Evolutionary conservation across 2,888 invertebrate genomes (phyloP).

Genomic region (Syrphus vitripennis): DNA sequence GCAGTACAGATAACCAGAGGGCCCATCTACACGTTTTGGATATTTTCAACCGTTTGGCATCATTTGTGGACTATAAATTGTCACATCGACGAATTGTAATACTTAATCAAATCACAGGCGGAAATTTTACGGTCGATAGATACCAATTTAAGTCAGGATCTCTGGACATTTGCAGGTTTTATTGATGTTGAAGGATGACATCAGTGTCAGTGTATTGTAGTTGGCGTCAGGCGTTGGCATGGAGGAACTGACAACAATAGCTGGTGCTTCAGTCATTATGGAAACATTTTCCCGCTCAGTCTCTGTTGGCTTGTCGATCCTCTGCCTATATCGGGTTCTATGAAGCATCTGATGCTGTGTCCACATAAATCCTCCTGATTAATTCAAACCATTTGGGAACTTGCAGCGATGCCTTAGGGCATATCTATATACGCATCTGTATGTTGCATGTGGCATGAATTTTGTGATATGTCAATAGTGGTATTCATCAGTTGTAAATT

Average conservation of each 20-base stretch:
- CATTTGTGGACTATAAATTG: constrained; percentile 52
- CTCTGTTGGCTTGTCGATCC: neutral
- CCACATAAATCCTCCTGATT: constrained; percentile 55
- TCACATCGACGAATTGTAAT: constrained; percentile 68
- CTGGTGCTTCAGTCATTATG: constrained; percentile 30
- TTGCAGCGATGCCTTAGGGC: neutral
- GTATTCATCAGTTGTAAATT: constrained; percentile 64
- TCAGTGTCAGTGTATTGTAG: neutral
- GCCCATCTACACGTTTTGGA: neutral
- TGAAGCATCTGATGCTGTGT: constrained; percentile 38
- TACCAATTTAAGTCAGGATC: constrained; percentile 48
- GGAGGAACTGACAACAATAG: neutral
- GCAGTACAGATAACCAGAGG: neutral
- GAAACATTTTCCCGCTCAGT: constrained; percentile 9
- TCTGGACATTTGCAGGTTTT: constrained; percentile 56
- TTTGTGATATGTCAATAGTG: constrained; percentile 67
- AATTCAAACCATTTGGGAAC: constrained; percentile 45
- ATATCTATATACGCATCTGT: neutral
- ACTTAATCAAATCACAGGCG: constrained; percentile 69
- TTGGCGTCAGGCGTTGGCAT: neutral
- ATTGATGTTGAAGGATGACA: constrained; percentile 62
- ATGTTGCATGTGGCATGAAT: constrained; percentile 12
- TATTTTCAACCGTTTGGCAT: constrained; percentile 30
- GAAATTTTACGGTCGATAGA: constrained; percentile 67
- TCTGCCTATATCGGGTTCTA: neutral